Evolutionary conservation across 1,140 invertebrate genomes (phyloP).

Genomic region (Lepidurus arcticus): DNA sequence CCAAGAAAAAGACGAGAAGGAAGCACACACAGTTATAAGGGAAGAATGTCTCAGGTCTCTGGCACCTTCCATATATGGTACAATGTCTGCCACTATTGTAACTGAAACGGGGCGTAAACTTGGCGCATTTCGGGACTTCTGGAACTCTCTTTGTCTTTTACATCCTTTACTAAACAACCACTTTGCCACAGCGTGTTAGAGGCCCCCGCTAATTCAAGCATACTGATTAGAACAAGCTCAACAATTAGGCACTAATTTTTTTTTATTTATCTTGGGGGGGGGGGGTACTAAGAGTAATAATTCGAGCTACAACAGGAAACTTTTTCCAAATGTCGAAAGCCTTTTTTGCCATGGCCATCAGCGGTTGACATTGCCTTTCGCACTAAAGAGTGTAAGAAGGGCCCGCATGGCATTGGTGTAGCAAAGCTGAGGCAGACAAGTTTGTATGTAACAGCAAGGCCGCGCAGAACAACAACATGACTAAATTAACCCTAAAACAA

Average conservation of each 20-base stretch:
- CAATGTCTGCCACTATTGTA: constrained; percentile 21
- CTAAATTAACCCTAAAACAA: constrained; percentile 16
- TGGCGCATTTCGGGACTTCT: not conserved
- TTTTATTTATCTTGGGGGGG: too few relatives aligned
- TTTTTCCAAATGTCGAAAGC: not conserved
- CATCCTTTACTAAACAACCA: not conserved
- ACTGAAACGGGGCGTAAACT: constrained; percentile 17
- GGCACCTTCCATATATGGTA: constrained; percentile 15
- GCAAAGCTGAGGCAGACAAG: not conserved
- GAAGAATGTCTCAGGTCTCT: not conserved
- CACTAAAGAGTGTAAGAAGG: not conserved
- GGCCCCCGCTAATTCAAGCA: not conserved
- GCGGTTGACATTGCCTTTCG: not conserved
- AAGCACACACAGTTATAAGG: not conserved
- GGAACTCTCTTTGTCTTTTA: not conserved
- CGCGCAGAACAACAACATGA: not conserved
- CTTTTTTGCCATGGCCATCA: not conserved
- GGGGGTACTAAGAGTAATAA: not conserved
- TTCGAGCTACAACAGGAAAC: not conserved
- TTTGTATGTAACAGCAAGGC: constrained; percentile 14
- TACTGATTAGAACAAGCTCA: not conserved
- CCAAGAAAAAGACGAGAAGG: not conserved
- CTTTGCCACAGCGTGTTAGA: not conserved
- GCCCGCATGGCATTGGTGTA: not conserved
- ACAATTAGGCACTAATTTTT: not conserved